These are phyloP conservation scores for Cetonia aurata DNA, from an alignment of 2,888 invertebrate species.

Conservation along the genomic window DNA sequence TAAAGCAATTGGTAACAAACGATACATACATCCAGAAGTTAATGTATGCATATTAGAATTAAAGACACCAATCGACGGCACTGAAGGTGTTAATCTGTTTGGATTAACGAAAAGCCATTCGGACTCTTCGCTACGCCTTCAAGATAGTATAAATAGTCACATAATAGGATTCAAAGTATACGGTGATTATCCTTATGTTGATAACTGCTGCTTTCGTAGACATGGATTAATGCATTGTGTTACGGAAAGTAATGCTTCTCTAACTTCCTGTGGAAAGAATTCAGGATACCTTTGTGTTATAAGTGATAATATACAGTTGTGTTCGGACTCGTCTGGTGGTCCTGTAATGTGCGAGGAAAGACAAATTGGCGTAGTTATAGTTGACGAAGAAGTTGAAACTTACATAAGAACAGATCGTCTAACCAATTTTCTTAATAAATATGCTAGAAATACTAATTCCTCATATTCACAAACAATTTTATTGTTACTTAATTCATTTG, in stretches of 20 bases:
- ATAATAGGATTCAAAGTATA: too few relatives aligned
- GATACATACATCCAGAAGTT: slow-evolving; percentile 13
- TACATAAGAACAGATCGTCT: slow-evolving; percentile 10
- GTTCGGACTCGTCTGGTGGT: slow-evolving; percentile 1
- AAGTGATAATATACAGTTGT: background rate
- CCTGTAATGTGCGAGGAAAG: slow-evolving; percentile 16
- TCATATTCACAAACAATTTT: background rate
- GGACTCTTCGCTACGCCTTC: too few relatives aligned
- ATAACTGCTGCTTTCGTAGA: too few relatives aligned
- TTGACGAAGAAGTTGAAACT: background rate
- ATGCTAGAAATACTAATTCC: background rate
- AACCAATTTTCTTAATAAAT: background rate
- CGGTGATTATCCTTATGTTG: too few relatives aligned
- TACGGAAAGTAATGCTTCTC: background rate
- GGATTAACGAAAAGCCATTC: background rate
- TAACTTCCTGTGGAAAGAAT: background rate
- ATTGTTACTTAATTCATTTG: background rate
- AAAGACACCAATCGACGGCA: background rate
- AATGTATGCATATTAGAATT: slow-evolving; percentile 12
- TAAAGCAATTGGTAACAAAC: slow-evolving; percentile 1
- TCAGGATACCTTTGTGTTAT: background rate
- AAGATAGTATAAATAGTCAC: too few relatives aligned
- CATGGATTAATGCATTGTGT: background rate
- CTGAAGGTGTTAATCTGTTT: too few relatives aligned
- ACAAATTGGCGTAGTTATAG: slow-evolving; percentile 22